phyloP scores from a whole-genome alignment of 1,140 invertebrate genomes.

The Gryllus bimaculatus region DNA sequence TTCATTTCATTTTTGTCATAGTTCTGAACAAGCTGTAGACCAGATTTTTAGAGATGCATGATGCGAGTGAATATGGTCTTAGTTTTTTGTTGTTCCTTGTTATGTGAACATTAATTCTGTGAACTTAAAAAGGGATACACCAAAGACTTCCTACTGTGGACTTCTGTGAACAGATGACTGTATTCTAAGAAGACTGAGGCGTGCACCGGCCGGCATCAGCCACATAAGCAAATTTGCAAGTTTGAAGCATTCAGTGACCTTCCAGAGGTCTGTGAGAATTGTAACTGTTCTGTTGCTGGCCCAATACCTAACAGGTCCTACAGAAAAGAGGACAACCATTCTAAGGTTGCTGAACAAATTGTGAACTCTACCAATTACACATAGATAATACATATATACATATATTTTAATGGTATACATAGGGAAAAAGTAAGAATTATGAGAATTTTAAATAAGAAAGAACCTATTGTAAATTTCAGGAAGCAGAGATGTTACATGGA shows the following conservation, averaged over 20 bases:
- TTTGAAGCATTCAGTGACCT: neutral
- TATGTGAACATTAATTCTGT: neutral
- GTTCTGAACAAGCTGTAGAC: neutral
- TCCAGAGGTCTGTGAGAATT: neutral
- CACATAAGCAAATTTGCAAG: neutral
- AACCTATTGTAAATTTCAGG: constrained; percentile 5
- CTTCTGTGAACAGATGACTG: neutral
- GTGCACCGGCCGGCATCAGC: neutral
- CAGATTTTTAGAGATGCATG: neutral
- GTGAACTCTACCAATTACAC: neutral
- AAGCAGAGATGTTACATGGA: constrained; percentile 4
- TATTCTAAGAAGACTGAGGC: constrained; percentile 4
- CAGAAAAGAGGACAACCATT: neutral
- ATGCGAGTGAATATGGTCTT: neutral
- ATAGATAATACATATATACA: constrained; percentile 1
- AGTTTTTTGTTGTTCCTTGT: neutral
- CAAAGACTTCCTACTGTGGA: neutral
- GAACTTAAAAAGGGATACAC: neutral
- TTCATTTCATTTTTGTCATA: neutral
- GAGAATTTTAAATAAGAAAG: constrained; percentile 6
- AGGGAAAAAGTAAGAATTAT: neutral
- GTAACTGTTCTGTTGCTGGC: neutral
- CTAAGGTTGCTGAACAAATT: neutral
- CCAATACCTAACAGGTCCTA: neutral
- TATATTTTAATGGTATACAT: constrained; percentile 6